These are phyloP conservation scores for Neotoma lepida DNA, from an alignment of 2,113 vertebrate genomes.

Conservation along the genomic window DNA sequence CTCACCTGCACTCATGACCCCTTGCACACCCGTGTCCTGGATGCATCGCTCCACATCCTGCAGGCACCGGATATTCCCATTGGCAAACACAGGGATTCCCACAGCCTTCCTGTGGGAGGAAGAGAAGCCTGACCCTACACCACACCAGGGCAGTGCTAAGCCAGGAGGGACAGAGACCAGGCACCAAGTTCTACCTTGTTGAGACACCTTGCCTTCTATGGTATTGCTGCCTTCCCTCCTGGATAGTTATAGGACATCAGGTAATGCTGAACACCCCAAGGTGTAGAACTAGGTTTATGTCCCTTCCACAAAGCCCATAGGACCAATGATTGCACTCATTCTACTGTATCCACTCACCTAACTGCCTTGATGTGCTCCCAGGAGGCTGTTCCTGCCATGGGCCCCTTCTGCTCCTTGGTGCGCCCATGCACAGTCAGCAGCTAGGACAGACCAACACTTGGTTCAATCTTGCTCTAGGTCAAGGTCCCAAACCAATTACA, in stretches of 20 bases:
- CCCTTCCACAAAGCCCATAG: fast-evolving
- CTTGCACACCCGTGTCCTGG: slow-evolving; percentile 94
- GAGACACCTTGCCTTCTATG: not conserved
- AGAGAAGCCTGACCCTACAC: not conserved
- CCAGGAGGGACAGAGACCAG: not conserved
- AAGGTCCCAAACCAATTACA: not conserved
- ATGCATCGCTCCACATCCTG: slow-evolving; percentile 94
- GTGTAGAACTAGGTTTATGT: not conserved
- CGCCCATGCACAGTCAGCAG: slow-evolving; percentile 95
- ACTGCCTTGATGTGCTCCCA: slow-evolving; percentile 98
- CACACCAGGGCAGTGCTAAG: not conserved
- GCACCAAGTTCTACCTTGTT: not conserved
- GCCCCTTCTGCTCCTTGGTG: slow-evolving; percentile 98
- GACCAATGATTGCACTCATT: not conserved
- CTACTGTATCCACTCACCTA: slow-evolving; percentile 83
- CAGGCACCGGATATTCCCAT: slow-evolving; percentile 96
- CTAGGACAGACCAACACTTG: slow-evolving; percentile 80
- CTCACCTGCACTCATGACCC: slow-evolving; percentile 97
- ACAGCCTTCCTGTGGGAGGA: slow-evolving; percentile 88
- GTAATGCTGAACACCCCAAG: not conserved
- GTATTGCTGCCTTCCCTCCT: not conserved
- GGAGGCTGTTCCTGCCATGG: slow-evolving; percentile 91
- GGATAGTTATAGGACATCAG: not conserved
- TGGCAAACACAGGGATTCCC: slow-evolving; percentile 96
- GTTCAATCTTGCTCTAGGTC: not conserved